phyloP scores from a whole-genome alignment of 2,113 vertebrate species.

The Eretmochelys imbricata region DNA sequence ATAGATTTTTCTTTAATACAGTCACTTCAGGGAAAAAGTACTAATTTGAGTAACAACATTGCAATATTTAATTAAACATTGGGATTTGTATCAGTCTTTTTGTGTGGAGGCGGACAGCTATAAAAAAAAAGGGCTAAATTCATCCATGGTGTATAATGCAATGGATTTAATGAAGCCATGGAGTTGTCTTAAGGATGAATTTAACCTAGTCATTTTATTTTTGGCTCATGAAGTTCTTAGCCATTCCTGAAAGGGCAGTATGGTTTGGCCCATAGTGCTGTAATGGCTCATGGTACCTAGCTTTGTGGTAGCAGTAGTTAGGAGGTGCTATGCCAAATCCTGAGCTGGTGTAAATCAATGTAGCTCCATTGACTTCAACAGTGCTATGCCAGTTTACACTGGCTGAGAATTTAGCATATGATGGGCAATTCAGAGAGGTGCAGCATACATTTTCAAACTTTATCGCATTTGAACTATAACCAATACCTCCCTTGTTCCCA shows the following conservation, averaged over 20 bases:
- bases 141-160: not conserved
- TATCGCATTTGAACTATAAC: no score
- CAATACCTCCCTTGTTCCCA: not conserved
- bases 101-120: not conserved
- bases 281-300: not conserved
- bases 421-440: not conserved
- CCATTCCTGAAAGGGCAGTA: not conserved
- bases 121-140: not conserved
- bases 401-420: not conserved
- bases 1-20: not conserved
- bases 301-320: not conserved
- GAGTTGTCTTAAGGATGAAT: fast-evolving
- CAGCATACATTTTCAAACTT: not conserved
- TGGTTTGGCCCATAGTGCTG: not conserved
- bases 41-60: not conserved
- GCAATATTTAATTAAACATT: not conserved
- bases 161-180: not conserved
- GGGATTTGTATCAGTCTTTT: not conserved
- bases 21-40: not conserved
- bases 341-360: not conserved
- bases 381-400: not conserved
- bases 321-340: not conserved
- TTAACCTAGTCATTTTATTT: not conserved
- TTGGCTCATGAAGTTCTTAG: not conserved
- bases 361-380: fast-evolving